Evolutionary conservation across 1,140 invertebrate species (phyloP), one percentile per base, ranked within the genome.

Genomic region (Conus betulinus): DNA sequence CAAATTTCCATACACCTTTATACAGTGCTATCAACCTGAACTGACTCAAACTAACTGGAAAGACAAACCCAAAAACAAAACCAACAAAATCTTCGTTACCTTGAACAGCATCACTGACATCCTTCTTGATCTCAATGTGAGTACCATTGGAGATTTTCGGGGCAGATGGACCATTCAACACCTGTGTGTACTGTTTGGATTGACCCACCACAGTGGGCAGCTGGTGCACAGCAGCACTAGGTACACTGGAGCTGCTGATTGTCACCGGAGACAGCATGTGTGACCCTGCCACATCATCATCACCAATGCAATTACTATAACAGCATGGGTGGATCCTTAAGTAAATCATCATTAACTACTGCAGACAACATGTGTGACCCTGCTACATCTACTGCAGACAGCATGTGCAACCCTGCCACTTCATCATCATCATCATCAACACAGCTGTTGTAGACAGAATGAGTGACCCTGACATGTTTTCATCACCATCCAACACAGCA

Each of bases 171-270:
- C 94, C 94, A 91, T 94, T 94, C 2, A 89, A 11, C 23, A 94
- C 84, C 27, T 94, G 91, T 74, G 93, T 91, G 17, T 93, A 92
- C 20, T 94, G 92, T 89, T 95, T 94, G 67, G 94, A 93, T 90
- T 95, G 94, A n/a, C 92, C 93, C 83, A 95, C 93, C 27, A 95
- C 93, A 60, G 94, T 93, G 25, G 94, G 94, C 89, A 95, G 90
- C 89, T 95, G 94, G 90, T 94, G 94, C 53, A 94, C 84, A 5
- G 94, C 92, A 27, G 92, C 88, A 76, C 88, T 84, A 67, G 25
- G 67, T 39, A 85, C 83, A 57, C 63, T 82, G 23, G 89, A 89
- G 17, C 90, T 67, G 23, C 91, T 90, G 27, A 93, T 90, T 51
- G 92, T 91, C 39, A 93, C 89, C n/a, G 93, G 93, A 23, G 92